Conservation (phyloP, 2,888 invertebrate species). For the Cheilosia variabilis region DNA sequence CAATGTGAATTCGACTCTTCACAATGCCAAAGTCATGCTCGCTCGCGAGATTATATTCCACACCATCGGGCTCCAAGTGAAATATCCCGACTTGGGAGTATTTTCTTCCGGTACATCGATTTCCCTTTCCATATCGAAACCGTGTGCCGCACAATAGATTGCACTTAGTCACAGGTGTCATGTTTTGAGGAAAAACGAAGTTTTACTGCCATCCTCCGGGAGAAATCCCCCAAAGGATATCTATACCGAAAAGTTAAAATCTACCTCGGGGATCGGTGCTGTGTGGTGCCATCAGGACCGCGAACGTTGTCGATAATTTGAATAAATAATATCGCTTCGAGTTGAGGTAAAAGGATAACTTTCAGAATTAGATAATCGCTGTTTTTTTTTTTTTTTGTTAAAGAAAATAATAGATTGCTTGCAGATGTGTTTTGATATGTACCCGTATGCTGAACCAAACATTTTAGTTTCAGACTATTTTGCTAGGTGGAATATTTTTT, state of each 20-base stretch:
- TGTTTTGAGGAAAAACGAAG: not conserved
- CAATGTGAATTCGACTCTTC: slow-evolving; percentile 3
- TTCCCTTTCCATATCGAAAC: not conserved
- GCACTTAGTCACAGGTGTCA: slow-evolving; percentile 22
- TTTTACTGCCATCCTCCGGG: not conserved
- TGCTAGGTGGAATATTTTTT: too few species aligned
- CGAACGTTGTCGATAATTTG: slow-evolving; percentile 29
- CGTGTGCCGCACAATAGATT: not conserved
- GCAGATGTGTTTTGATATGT: not conserved
- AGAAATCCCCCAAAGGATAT: not conserved
- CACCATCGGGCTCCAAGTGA: slow-evolving; percentile 19
- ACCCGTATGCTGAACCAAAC: too few species aligned
- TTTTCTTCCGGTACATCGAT: slow-evolving; percentile 30
- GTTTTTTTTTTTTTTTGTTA: slow-evolving; percentile 18
- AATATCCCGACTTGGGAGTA: slow-evolving; percentile 9
- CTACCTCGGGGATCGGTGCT: not conserved
- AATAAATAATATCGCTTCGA: slow-evolving; percentile 21
- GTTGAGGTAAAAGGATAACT: not conserved
- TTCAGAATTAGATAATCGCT: slow-evolving; percentile 32
- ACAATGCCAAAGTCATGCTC: slow-evolving; percentile 3
- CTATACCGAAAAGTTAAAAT: slow-evolving; percentile 13
- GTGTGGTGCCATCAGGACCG: not conserved
- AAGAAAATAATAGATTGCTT: not conserved
- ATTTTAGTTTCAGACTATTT: too few species aligned
- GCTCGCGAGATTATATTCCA: slow-evolving; percentile 23